phyloP scores from a whole-genome alignment of 1,140 invertebrate species.

The Radopholus similis region DNA sequence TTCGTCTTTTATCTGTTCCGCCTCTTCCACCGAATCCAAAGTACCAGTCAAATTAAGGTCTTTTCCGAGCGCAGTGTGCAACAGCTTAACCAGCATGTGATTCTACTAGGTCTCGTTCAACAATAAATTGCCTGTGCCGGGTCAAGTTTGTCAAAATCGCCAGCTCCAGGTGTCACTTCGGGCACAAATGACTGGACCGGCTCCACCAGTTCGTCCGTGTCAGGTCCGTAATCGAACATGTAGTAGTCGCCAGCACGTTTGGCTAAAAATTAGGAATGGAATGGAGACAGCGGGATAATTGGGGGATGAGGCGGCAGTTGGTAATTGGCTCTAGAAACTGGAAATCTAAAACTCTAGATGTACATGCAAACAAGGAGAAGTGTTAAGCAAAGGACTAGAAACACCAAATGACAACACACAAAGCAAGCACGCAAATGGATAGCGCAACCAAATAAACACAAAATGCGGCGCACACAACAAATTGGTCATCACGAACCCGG shows the following conservation, averaged over 20 bases:
- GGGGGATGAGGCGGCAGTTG: too few relatives aligned
- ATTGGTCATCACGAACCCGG: not conserved
- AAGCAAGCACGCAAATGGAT: not conserved
- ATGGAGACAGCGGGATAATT: too few relatives aligned
- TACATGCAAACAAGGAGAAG: not conserved
- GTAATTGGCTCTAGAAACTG: too few relatives aligned
- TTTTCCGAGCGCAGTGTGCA: slow-evolving; percentile 48
- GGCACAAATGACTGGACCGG: slow-evolving; percentile 54
- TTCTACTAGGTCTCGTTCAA: not conserved
- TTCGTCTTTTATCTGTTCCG: slow-evolving; percentile 52
- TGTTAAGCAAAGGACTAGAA: not conserved
- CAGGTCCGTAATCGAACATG: slow-evolving; percentile 59
- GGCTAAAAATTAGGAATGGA: slow-evolving; percentile 47
- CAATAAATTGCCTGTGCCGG: slow-evolving; percentile 50
- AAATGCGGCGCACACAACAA: slow-evolving; percentile 1
- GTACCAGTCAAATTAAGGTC: slow-evolving; percentile 51
- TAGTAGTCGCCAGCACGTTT: slow-evolving; percentile 60
- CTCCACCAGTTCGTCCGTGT: slow-evolving; percentile 37
- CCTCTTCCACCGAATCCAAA: slow-evolving; percentile 47
- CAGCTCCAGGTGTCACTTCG: slow-evolving; percentile 51
- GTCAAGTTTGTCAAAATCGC: slow-evolving; percentile 52
- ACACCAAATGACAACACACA: not conserved
- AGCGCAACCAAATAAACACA: not conserved
- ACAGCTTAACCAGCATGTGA: slow-evolving; percentile 34
- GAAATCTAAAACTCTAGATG: not conserved